Conservation (phyloP, 1,140 invertebrate species). For the Scaptomyza pallida region DNA sequence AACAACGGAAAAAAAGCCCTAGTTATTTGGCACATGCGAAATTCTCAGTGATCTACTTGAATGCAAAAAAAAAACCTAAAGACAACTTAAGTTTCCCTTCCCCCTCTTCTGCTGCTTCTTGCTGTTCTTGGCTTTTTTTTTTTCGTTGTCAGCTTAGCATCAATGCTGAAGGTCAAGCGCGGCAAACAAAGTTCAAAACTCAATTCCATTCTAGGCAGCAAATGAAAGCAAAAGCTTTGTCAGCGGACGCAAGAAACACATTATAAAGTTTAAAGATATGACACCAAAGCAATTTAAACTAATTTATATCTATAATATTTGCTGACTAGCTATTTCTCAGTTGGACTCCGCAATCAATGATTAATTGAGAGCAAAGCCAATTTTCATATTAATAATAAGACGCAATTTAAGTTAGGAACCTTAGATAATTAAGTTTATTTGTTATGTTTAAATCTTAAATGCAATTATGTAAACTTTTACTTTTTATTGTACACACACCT, state of each 20-base stretch:
- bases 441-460: not conserved
- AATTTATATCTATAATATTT: constrained; percentile 35
- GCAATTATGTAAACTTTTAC: not conserved
- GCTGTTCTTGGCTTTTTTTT: constrained; percentile 9
- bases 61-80: constrained; percentile 37
- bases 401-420: not conserved
- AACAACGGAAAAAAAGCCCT: constrained; percentile 60
- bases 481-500: not conserved
- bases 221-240: constrained; percentile 67
- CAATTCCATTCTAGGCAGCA: constrained; percentile 52
- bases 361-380: constrained; percentile 26
- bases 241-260: not conserved
- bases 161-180: constrained; percentile 68
- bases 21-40: constrained; percentile 78
- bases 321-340: constrained; percentile 29
- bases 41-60: constrained; percentile 76
- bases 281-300: constrained; percentile 46
- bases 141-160: constrained; percentile 19
- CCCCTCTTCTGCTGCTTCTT: not conserved
- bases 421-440: not conserved
- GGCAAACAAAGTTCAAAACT: constrained; percentile 46
- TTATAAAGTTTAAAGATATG: constrained; percentile 45
- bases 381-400: constrained; percentile 1
- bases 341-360: constrained; percentile 34
- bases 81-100: not conserved